A percentile compares a stretch with the other conserved stretches of the same genome.
These are phyloP conservation scores for Caradrina kadenii DNA, from an alignment of 2,888 invertebrate genomes.

Conservation along the genomic window DNA sequence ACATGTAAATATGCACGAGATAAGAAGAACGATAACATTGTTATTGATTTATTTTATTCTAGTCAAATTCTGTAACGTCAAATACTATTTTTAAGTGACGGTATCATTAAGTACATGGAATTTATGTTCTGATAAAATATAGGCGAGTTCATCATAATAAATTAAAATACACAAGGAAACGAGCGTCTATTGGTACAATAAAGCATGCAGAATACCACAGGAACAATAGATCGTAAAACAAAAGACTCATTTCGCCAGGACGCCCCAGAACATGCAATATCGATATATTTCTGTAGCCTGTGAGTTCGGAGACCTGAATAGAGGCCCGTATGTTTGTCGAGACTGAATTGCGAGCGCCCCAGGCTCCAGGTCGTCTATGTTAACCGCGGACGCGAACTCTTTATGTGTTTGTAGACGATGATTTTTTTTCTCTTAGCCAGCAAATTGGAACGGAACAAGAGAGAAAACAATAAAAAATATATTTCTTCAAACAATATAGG, in stretches of 20 bases:
- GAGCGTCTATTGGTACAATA: conserved; percentile 61
- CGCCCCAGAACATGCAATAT: conserved; percentile 71
- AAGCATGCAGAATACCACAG: conserved; percentile 62
- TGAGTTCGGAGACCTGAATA: conserved; percentile 62
- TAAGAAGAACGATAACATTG: not conserved
- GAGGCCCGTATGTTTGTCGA: conserved; percentile 72
- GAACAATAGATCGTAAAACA: conserved; percentile 77
- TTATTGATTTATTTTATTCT: not conserved
- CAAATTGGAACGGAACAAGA: conserved; percentile 37
- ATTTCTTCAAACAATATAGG: conserved; percentile 31
- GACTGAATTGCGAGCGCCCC: conserved; percentile 77
- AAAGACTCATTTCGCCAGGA: conserved; percentile 78
- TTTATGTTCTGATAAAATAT: conserved; percentile 3
- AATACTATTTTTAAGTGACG: not conserved
- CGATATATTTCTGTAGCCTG: conserved; percentile 72
- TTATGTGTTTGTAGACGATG: conserved; percentile 52
- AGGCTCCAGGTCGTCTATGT: conserved; percentile 72
- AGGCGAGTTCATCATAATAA: conserved; percentile 52
- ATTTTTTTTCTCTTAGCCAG: conserved; percentile 40
- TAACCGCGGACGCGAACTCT: conserved; percentile 59
- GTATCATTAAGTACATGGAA: conserved; percentile 15
- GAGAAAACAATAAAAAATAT: conserved; percentile 42
- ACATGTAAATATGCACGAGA: not conserved
- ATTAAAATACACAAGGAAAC: conserved; percentile 61
- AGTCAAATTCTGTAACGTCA: not conserved